Evolutionary conservation across 2,888 invertebrate species (phyloP), one percentile per base, ranked within the genome.

Genomic region (Agrochola lychnidis): DNA sequence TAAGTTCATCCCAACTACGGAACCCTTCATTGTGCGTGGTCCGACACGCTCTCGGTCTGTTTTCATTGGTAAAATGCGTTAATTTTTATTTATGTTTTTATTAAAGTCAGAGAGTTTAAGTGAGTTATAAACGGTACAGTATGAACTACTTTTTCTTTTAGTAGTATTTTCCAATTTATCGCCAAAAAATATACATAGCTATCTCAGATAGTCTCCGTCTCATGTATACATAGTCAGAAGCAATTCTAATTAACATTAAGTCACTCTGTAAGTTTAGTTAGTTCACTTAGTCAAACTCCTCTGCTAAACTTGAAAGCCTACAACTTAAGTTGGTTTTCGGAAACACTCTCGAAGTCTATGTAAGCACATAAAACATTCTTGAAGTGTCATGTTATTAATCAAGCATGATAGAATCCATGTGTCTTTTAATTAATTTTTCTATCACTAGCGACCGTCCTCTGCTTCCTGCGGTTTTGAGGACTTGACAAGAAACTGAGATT

Each of bases 181-280:
- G 6, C 57, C 16, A 16, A 25, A 25, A 56, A 57, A 57, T 57
- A n/a, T n/a, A n/a, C n/a, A n/a, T 25, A 51, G 51, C 51, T 7
- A 51, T 61, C 22, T n/a, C 56, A n/a, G 1, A 22, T 16, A 25
- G 64, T 48, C 1, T 48, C 36, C n/a, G 9, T 51, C 30, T 7
- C 14, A 22, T 45, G 40, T 59, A 0, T 56, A 64, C 30, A 19
- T 42, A 57, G 63, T 69, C 40, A 36, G 42, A 36, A 67, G 40
- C 57, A 62, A 70, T 67, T 82, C 45, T 78, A 82, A 80, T 82
- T 82, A 82, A 78, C 67, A 70, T 77, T 68, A 82, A 62, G 78
- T 78, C 53, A 82, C 70, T 83, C 53, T 53, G 78, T 59, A 57
- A 57, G 62, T 82, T 78, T 53, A 77, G 70, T 82, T 57, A 57